Conservation (phyloP, 2,113 vertebrate genomes). For the Grammomys surdaster region DNA sequence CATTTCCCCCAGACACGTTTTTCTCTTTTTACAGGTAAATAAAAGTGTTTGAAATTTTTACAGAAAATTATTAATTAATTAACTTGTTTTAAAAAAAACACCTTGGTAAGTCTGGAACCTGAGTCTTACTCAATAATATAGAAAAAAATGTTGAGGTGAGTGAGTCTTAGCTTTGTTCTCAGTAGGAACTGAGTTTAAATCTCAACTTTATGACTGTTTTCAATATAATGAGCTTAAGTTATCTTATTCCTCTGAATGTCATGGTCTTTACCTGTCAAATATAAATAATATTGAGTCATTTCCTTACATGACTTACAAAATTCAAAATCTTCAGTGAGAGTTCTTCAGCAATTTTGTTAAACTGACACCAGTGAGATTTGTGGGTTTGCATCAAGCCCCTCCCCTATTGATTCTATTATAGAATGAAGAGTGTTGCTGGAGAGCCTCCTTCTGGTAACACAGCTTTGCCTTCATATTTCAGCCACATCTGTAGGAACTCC, state of each 20-base stretch:
- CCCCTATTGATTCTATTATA: not conserved
- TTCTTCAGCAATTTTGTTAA: not conserved
- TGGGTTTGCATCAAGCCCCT: not conserved
- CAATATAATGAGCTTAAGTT: not conserved
- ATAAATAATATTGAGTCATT: conserved; percentile 5
- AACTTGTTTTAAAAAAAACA: not conserved
- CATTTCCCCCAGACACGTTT: not conserved
- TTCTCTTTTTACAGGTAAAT: conserved; percentile 44
- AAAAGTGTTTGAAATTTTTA: not conserved
- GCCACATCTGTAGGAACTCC: not conserved
- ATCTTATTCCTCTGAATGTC: conserved; percentile 4
- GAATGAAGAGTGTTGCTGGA: conserved; percentile 1
- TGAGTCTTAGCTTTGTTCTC: not conserved
- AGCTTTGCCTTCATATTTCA: not conserved
- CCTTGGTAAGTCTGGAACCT: not conserved
- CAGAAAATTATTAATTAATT: not conserved
- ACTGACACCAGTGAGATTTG: not conserved
- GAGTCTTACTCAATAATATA: not conserved
- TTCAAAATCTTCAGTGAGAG: not conserved
- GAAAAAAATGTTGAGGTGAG: not conserved
- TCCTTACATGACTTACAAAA: not conserved
- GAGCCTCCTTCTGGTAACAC: not conserved
- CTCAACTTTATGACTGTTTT: not conserved
- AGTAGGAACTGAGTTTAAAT: not conserved
- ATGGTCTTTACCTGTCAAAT: not conserved